Evolutionary conservation across 2,888 invertebrate genomes (phyloP), one percentile per base, ranked within the genome.

Genomic region (Chrysomela aeneicollis): DNA sequence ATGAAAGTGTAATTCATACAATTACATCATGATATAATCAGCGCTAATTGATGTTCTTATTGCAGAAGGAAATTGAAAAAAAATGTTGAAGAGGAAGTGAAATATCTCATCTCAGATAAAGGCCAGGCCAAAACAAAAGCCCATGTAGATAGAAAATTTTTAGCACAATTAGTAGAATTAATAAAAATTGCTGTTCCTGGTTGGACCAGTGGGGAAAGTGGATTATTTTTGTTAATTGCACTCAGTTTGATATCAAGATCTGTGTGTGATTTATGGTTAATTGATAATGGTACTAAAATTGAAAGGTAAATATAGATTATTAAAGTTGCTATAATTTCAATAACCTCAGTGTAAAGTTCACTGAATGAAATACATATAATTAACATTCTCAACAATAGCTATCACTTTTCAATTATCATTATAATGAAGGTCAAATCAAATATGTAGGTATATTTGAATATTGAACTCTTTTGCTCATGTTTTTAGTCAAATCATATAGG

Each of bases 211-310:
- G 84, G 90, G 63, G 97, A 97, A 83, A 86, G 88, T 70, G 92
- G 89, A 4, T 88, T 91, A 68, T 85, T 94, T 77, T 68, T 87
- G 10, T 81, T 94, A 21, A 90, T 95, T 6, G 98, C 97, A 0
- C 79, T 85, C 3, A 90, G 95, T 3, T 85, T 99, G 47, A 87
- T 97, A 19, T 90, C 93, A 1, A 87, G 98, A 73, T 97, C 98
- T 0, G 87, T 96, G 72, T 97, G 97, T 78, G 99, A 99, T 83
- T 87, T 99, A 59, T 99, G 97, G 97, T 90, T 98, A 86, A 99
- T 99, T 74, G 92, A 94, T 78, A 95, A 93, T 80, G 93, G 94
- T 10, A 98, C 98, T 1, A 87, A 92, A 61, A 90, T 98, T 74
- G 98, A 98, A 86, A 94, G 93, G 93, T 91, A 81, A 60, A 61